Base-by-base conservation (phyloP, 1,140 invertebrate species). In the Nomia melanderi region DNA sequence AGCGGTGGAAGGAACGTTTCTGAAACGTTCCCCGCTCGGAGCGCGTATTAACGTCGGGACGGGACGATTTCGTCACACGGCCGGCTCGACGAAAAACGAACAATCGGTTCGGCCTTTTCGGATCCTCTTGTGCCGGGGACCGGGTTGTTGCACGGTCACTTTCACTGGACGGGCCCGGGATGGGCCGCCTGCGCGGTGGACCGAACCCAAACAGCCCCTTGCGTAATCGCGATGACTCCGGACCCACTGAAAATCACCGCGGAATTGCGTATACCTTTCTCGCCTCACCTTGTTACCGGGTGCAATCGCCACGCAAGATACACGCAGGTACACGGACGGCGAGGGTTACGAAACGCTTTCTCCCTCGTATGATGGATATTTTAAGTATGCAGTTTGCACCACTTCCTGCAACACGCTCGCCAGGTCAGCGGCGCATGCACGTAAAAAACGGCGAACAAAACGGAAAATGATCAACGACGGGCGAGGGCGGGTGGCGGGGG, bases 291-390 rank as follows among this genome's bases (percentile, higher is more conserved):
- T 1, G 36, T 39, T 67, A 47, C 20, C 54, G 12, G 33, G 36
- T 62, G 17, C 14, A 72, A 63, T 33, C 29, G 50, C 14, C 33
- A 36, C 36, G 41, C 27, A 57, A 64, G 39, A 65, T 77, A 79
- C 17, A 1, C 8, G 29, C 31, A 54, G 17, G 12, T 66, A 57
- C 59, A 67, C 33, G 29, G 54, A 71, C 59, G 11, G 23, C n/a
- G n/a, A n/a, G 60, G 59, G 57, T 89, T 89, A 88, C 87, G 84
- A 88, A 89, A 89, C 86, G 74, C 88, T 89, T 89, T 89, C 89
- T 90, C 88, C 70, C 86, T 88, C 41, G 82, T 89, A 89, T 87
- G 86, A 88, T 76, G 69, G 77, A 89, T 87, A 86, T 82, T 86
- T 83, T 86, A 81, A 80, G 77, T 80, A 86, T 77, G 84, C 79